A percentile compares a stretch with the other conserved stretches of the same genome.
Evolutionary conservation across 2,113 vertebrate species (phyloP).

Genomic region (Eira barbara): DNA sequence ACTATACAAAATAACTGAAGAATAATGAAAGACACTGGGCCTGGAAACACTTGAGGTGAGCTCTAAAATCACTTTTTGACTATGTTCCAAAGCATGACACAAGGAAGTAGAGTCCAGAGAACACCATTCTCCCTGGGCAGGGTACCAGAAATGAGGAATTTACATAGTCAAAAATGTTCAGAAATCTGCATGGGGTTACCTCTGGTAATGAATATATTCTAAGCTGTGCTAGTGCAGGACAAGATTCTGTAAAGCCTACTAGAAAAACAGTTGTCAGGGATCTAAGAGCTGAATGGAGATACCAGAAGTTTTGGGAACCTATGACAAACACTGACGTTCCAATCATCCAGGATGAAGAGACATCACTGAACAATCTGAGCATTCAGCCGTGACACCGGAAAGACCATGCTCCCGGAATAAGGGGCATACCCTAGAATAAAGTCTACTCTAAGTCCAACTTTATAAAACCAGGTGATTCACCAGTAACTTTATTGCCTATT

Average conservation of each 20-base stretch:
- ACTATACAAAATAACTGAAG: background rate
- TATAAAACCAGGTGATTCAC: background rate
- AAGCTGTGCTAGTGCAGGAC: background rate
- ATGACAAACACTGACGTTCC: background rate
- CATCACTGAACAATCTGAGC: background rate
- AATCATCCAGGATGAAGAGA: background rate
- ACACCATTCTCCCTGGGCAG: background rate
- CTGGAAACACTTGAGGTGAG: background rate
- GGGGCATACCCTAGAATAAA: background rate
- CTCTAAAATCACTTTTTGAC: background rate
- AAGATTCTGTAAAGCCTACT: background rate
- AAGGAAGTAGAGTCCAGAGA: background rate
- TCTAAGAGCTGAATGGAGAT: background rate
- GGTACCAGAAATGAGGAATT: background rate
- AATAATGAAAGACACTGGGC: background rate
- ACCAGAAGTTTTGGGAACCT: background rate
- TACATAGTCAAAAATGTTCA: background rate
- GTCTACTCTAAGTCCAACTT: background rate
- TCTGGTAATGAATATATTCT: background rate
- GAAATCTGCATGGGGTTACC: background rate
- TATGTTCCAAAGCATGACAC: background rate
- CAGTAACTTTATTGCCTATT: background rate
- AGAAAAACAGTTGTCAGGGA: background rate
- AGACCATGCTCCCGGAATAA: background rate
- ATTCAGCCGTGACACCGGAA: background rate